Evolutionary conservation across 2,888 invertebrate genomes (phyloP).

Genomic region (Calliopum simillimum): DNA sequence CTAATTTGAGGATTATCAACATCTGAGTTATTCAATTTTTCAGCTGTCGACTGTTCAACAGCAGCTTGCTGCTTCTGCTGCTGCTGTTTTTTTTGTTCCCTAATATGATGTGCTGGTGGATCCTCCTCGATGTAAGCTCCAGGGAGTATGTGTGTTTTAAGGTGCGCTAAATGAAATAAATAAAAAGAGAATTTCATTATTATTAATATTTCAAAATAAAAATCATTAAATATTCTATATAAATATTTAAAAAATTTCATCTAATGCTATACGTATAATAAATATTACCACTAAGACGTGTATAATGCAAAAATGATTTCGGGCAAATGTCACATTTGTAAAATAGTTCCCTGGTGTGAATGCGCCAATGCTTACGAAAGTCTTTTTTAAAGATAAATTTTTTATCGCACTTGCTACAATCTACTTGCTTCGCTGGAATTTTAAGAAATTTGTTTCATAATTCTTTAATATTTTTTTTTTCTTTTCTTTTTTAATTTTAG

Average conservation of each 20-base stretch:
- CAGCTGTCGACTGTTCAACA: conserved; percentile 6
- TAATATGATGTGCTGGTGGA: conserved; percentile 21
- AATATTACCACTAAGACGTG: conserved; percentile 53
- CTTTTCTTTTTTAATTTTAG: conserved; percentile 19
- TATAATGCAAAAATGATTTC: conserved; percentile 56
- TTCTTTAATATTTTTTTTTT: conserved; percentile 15
- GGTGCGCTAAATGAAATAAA: conserved; percentile 48
- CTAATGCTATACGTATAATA: background rate
- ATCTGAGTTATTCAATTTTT: background rate
- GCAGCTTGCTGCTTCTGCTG: conserved; percentile 32
- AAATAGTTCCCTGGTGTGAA: conserved; percentile 55
- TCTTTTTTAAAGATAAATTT: conserved; percentile 53
- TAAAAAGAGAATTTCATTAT: background rate
- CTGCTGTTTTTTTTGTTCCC: conserved; percentile 21
- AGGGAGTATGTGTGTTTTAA: conserved; percentile 55
- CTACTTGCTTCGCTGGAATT: conserved; percentile 54
- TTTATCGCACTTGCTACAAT: conserved; percentile 55
- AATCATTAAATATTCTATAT: background rate
- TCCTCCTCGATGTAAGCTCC: conserved; percentile 55
- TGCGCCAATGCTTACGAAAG: conserved; percentile 56
- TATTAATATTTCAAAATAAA: conserved; percentile 7
- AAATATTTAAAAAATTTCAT: background rate
- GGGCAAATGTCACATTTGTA: conserved; percentile 57
- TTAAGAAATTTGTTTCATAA: conserved; percentile 25
- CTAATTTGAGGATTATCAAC: conserved; percentile 19